Evolutionary conservation across 2,888 invertebrate species (phyloP).

Genomic region (Mythimna ferrago): DNA sequence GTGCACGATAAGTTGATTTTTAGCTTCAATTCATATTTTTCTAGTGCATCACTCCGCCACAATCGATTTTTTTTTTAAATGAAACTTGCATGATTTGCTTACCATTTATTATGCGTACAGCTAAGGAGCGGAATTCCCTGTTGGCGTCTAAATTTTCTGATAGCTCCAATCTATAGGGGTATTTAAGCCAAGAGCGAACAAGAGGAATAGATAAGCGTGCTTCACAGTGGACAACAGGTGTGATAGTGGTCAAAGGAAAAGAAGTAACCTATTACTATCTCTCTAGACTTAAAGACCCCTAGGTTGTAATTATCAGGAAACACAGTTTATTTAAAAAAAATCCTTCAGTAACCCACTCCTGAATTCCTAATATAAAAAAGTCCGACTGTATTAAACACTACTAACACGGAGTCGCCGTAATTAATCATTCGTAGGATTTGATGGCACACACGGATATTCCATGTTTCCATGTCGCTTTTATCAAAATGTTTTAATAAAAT

Average conservation of each 20-base stretch:
- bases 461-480: constrained; percentile 32
- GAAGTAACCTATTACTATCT: no score
- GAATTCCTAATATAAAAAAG: constrained; percentile 15
- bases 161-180: no score
- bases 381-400: constrained; percentile 42
- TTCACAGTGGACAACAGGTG: no score
- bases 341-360: not conserved
- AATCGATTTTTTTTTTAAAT: constrained; percentile 9
- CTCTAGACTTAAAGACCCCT: no score
- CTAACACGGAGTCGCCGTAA: constrained; percentile 39
- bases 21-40: constrained; percentile 55
- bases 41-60: constrained; percentile 36
- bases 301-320: no score
- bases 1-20: constrained; percentile 51
- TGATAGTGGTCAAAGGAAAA: no score
- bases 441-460: constrained; percentile 40
- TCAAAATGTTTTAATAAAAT: constrained; percentile 45
- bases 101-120: no score
- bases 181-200: no score
- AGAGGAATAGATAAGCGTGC: no score
- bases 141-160: no score
- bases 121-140: no score
- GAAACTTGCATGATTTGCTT: constrained; percentile 6
- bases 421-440: constrained; percentile 53
- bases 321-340: no score